phyloP scores from a whole-genome alignment of 1,140 invertebrate species.

The Camponotus pennsylvanicus region DNA sequence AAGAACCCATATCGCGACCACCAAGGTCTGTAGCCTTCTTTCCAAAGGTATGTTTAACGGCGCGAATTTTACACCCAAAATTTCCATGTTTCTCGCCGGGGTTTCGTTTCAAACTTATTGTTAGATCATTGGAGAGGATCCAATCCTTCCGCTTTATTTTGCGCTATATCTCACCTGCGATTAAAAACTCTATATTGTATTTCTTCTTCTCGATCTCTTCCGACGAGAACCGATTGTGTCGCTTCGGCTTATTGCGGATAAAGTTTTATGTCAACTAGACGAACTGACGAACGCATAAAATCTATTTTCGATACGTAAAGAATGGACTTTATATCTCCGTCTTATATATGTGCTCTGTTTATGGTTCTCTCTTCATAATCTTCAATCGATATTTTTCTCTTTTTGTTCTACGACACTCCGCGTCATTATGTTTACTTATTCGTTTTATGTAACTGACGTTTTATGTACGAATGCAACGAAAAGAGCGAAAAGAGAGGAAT shows the following conservation, averaged over 20 bases:
- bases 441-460: background rate
- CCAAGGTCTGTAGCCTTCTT: slow-evolving; percentile 93
- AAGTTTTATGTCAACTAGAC: background rate
- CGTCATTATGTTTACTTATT: too few relatives aligned
- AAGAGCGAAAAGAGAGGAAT: background rate
- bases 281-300: background rate
- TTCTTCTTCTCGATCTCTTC: background rate
- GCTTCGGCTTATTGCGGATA: background rate
- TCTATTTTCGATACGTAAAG: slow-evolving; percentile 9
- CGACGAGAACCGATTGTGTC: background rate
- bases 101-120: too few relatives aligned
- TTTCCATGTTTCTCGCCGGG: slow-evolving; percentile 78
- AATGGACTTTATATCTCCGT: background rate
- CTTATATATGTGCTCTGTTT: background rate
- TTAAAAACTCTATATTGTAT: background rate
- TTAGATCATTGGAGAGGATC: background rate
- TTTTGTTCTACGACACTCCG: background rate
- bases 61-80: slow-evolving; percentile 92
- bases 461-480: background rate
- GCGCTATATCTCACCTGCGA: background rate
- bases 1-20: slow-evolving; percentile 90
- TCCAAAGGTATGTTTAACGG: slow-evolving; percentile 91
- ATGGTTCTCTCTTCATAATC: background rate
- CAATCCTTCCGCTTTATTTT: background rate
- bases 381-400: background rate